A percentile compares a stretch with the other conserved stretches of the same genome.
phyloP scores from a whole-genome alignment of 2,888 invertebrate genomes.

The Mesoligia furuncula region DNA sequence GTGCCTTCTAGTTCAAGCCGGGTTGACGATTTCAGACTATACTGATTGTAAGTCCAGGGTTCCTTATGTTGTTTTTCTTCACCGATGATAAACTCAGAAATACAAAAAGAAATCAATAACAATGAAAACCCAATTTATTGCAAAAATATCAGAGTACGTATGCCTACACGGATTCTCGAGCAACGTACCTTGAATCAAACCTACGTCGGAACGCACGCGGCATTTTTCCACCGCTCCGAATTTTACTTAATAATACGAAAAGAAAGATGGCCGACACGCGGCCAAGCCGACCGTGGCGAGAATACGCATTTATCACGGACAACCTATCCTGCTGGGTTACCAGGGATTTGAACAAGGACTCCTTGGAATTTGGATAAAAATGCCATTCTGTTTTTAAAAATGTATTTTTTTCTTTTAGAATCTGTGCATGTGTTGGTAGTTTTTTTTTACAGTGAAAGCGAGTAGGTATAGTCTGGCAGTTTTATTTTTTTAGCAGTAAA shows the following conservation, averaged over 20 bases:
- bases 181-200: slow-evolving; percentile 30
- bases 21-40: not conserved
- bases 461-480: slow-evolving; percentile 17
- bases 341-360: slow-evolving; percentile 53
- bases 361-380: slow-evolving; percentile 56
- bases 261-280: slow-evolving; percentile 66
- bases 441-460: slow-evolving; percentile 7
- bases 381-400: slow-evolving; percentile 46
- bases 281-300: slow-evolving; percentile 61
- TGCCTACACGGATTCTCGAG: slow-evolving; percentile 15
- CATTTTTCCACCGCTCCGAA: slow-evolving; percentile 49
- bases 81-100: not conserved
- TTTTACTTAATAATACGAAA: slow-evolving; percentile 60
- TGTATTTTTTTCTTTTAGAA: slow-evolving; percentile 1
- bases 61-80: not conserved
- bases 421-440: slow-evolving; percentile 18
- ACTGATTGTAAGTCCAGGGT: not conserved
- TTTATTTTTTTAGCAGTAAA: slow-evolving; percentile 14
- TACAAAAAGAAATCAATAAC: not conserved
- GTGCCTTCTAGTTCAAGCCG: too few relatives aligned
- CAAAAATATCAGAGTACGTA: slow-evolving; percentile 1
- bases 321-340: slow-evolving; percentile 55
- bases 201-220: slow-evolving; percentile 26
- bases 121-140: slow-evolving; percentile 10
- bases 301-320: slow-evolving; percentile 67